phyloP scores from a whole-genome alignment of 1,140 invertebrate species.

The Brachionus asplanchnoidis region DNA sequence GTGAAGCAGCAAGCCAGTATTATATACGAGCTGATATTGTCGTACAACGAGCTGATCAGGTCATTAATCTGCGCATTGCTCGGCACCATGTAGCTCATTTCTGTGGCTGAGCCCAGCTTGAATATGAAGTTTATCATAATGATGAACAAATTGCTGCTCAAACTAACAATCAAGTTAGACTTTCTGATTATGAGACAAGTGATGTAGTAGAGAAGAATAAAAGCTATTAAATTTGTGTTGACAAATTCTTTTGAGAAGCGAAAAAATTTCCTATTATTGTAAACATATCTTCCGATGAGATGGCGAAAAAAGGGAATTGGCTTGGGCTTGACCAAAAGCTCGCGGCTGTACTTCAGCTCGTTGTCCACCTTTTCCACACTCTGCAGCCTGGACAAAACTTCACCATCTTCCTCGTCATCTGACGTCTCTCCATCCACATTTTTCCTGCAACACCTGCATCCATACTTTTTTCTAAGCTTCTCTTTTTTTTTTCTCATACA shows the following conservation, averaged over 20 bases:
- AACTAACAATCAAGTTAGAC: conserved; percentile 17
- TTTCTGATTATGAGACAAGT: conserved; percentile 30
- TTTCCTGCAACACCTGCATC: conserved; percentile 29
- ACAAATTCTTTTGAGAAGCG: conserved; percentile 38
- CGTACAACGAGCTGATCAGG: conserved; percentile 4
- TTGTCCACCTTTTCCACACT: not conserved
- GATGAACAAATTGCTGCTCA: conserved; percentile 27
- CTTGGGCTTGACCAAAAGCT: not conserved
- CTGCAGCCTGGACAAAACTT: not conserved
- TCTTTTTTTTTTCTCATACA: not conserved
- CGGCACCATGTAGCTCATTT: not conserved
- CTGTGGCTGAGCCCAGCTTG: conserved; percentile 5
- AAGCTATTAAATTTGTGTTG: conserved; percentile 37
- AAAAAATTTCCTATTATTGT: not conserved
- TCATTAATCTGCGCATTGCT: conserved; percentile 3
- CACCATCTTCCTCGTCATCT: conserved; percentile 26
- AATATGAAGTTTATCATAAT: conserved; percentile 30
- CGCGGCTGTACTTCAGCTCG: not conserved
- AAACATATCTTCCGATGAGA: conserved; percentile 3
- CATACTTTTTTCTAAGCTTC: not conserved
- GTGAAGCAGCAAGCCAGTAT: conserved; percentile 18
- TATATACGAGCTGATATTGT: conserved; percentile 12
- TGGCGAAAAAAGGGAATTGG: not conserved
- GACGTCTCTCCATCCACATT: not conserved
- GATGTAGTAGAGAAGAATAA: conserved; percentile 38